Conservation (phyloP, 2,113 vertebrate genomes). For the Eptesicus fuscus region DNA sequence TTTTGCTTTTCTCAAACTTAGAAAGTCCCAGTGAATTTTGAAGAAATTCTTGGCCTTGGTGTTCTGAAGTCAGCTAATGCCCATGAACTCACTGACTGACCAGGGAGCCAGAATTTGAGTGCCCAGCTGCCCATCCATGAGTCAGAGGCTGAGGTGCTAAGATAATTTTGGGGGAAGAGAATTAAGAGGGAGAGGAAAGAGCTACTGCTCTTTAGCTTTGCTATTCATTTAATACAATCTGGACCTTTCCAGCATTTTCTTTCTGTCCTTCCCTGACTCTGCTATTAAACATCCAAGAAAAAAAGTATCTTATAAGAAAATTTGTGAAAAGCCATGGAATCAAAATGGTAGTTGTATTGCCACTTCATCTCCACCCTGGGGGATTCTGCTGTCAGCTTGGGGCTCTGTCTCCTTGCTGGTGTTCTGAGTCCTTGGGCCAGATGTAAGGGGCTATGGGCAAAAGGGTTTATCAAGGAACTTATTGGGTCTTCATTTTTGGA, state of each 20-base stretch:
- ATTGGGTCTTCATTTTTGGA: background rate
- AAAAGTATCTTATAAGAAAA: background rate
- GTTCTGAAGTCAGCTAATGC: background rate
- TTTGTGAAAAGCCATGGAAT: background rate
- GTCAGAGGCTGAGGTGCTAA: background rate
- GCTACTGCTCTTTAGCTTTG: background rate
- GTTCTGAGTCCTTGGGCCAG: background rate
- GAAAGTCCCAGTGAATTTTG: background rate
- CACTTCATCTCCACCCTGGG: background rate
- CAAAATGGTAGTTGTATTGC: background rate
- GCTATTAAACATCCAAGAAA: background rate
- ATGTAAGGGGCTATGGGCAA: background rate
- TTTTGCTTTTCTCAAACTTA: constrained; percentile 15
- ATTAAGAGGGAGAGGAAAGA: background rate
- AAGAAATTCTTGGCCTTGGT: background rate
- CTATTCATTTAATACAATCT: background rate
- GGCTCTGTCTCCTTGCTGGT: background rate
- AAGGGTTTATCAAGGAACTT: background rate
- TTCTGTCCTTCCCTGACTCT: background rate
- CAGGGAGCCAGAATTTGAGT: background rate
- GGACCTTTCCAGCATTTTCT: background rate
- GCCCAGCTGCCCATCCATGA: background rate
- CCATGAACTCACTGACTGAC: background rate
- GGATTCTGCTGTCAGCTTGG: background rate
- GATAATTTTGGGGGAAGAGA: background rate